Evolutionary conservation across 2,797 vertebrate species (phyloP).

Genomic region (Neomorphus geoffroyi): DNA sequence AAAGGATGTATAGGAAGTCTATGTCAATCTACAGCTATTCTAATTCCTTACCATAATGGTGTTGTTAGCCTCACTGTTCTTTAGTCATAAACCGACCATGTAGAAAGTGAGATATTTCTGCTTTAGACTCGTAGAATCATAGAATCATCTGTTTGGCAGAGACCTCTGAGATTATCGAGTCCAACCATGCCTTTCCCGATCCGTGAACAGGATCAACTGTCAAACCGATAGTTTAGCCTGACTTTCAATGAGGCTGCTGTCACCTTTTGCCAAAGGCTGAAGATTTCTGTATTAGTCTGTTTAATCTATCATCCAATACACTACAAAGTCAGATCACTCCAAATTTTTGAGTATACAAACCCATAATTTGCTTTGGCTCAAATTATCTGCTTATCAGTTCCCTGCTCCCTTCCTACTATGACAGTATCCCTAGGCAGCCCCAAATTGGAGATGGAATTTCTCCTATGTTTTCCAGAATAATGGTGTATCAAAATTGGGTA

Average conservation of each 20-base stretch:
- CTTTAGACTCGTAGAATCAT: too few species aligned
- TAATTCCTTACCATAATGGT: not conserved
- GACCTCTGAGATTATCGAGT: too few species aligned
- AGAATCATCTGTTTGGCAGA: too few species aligned
- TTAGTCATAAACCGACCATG: not conserved
- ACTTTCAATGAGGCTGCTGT: not conserved
- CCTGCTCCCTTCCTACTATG: fast-evolving
- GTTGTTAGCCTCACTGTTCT: not conserved
- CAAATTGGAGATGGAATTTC: not conserved
- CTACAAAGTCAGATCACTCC: not conserved
- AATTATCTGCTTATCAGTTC: not conserved
- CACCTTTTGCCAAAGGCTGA: not conserved
- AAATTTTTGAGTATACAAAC: not conserved
- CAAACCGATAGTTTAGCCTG: not conserved
- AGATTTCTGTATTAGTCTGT: not conserved
- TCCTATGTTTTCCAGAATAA: not conserved
- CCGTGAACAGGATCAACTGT: not conserved
- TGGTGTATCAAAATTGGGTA: fast-evolving
- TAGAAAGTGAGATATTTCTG: not conserved
- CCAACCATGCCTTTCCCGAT: too few species aligned
- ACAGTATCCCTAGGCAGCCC: not conserved
- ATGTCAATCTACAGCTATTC: not conserved
- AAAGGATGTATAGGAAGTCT: not conserved
- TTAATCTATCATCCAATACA: not conserved
- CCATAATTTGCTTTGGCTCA: not conserved